Evolutionary conservation across 2,888 invertebrate species (phyloP), one percentile per base, ranked within the genome.

Genomic region (Parnassius glacialis): DNA sequence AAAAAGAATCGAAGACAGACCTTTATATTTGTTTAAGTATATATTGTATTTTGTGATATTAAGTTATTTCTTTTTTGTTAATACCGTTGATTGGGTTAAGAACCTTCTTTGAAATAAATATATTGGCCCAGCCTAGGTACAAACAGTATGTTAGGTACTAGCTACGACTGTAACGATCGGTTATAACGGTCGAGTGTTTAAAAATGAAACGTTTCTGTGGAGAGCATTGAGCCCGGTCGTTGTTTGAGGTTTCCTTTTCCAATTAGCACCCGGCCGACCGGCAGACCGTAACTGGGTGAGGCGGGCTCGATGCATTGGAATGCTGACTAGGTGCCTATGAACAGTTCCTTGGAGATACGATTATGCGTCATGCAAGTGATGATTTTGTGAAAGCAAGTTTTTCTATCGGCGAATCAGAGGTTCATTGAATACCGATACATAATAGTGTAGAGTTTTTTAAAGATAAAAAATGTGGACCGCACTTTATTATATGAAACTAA

Each of bases 241-340:
- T 91, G 92, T 92, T 91, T 82, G 85, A 90, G 79, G 92, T 92
- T 92, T 90, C 88, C 92, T 89, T 90, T 92, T 80, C 83, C 91
- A 92, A 92, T 92, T 92, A 92, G 86, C 92, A 91, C 92, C 80
- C 81, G 83, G 81, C 82, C 87, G 87, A 83, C 81, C 80, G 84
- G 85, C 88, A 87, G 90, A 89, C 90, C 87, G 90, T 90, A 90
- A 90, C 90, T 88, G 90, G 90, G 86, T 78, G 84, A 82, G 77
- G 78, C 70, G 62, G 68, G 45, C 45, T 45, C 45, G 12, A n/a
- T 45, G n/a, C 68, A 68, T 65, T 65, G 74, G 74, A 74, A 74
- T 74, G 74, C 74, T 73, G 73, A 67, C 71, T 69, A 70, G 70
- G 68, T 66, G 65, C 68, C 71, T 79, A 73, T 75, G 45, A 73